Evolutionary conservation across 2,113 vertebrate species (phyloP).

Genomic region (Phoxinus phoxinus): DNA sequence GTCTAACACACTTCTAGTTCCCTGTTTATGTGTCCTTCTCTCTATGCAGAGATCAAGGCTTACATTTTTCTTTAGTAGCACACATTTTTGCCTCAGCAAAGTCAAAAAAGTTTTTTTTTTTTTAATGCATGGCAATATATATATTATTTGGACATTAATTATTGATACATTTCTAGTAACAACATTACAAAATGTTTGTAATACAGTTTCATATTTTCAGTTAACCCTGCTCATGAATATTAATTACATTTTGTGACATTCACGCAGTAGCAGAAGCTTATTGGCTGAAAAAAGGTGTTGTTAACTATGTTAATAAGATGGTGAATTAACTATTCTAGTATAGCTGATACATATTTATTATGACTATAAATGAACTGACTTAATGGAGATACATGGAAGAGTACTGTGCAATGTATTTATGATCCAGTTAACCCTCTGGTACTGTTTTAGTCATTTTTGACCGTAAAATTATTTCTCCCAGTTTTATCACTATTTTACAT

Average conservation of each 20-base stretch:
- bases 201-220: not conserved
- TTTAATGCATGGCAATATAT: not conserved
- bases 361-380: not conserved
- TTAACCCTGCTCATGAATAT: not conserved
- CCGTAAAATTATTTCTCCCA: no score
- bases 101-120: not conserved
- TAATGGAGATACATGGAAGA: not conserved
- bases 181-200: no score
- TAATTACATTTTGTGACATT: not conserved
- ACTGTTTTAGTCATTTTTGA: no score
- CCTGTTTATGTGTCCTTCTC: not conserved
- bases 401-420: not conserved
- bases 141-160: not conserved
- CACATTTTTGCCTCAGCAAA: not conserved
- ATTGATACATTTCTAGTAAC: not conserved
- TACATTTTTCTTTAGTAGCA: not conserved
- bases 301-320: not conserved
- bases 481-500: no score
- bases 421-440: not conserved
- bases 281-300: not conserved
- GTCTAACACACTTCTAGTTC: slow-evolving; percentile 8
- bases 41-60: not conserved
- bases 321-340: not conserved
- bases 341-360: not conserved
- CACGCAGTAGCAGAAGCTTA: not conserved